Percentiles rank a stretch among this genome's conserved stretches.
These are phyloP conservation scores for Euplagia quadripunctaria DNA, from an alignment of 2,888 invertebrate species.

Conservation along the genomic window DNA sequence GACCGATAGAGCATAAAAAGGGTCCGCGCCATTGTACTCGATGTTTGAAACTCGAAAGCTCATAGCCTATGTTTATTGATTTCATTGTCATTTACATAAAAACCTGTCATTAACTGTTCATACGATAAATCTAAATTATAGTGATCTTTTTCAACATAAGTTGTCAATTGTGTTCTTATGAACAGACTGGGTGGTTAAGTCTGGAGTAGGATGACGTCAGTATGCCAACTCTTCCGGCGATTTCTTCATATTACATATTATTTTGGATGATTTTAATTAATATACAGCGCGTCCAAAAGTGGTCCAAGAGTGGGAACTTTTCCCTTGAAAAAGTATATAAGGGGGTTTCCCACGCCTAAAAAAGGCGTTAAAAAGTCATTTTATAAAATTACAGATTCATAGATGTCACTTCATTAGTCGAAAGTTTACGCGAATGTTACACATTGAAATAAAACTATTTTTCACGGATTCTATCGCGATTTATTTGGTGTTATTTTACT, in stretches of 20 bases:
- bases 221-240: background rate
- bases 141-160: background rate
- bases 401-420: background rate
- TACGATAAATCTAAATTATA: background rate
- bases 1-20: background rate
- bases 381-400: too few species aligned
- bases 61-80: background rate
- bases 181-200: background rate
- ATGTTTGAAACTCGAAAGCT: background rate
- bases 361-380: too few species aligned
- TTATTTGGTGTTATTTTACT: too few species aligned
- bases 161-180: background rate
- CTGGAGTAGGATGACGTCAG: background rate
- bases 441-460: too few species aligned
- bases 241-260: background rate
- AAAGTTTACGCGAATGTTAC: too few species aligned
- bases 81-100: background rate
- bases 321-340: background rate
- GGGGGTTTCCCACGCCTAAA: too few species aligned
- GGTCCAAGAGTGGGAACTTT: too few species aligned
- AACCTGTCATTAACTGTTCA: background rate
- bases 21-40: background rate
- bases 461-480: too few species aligned
- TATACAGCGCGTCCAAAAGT: background rate
- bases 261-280: background rate